Conservation (phyloP, 1,140 invertebrate species). For the Pteromalus puparum region DNA sequence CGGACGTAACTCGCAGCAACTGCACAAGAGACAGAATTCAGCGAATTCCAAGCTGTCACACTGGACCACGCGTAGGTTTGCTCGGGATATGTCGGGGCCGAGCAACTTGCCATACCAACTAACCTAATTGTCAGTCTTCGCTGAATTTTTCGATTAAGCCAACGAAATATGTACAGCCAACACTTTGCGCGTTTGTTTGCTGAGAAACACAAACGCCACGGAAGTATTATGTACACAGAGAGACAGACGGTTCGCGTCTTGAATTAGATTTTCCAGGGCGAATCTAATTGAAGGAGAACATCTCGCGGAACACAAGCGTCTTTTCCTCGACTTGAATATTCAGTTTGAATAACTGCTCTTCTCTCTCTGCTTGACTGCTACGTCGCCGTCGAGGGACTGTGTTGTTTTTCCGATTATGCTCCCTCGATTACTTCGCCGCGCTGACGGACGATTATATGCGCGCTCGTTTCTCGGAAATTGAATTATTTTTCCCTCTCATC, state of each 20-base stretch:
- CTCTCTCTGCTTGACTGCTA: not conserved
- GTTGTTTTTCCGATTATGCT: slow-evolving; percentile 38
- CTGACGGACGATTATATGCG: not conserved
- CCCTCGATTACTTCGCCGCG: slow-evolving; percentile 10
- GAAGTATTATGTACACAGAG: no score
- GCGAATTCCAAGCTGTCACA: slow-evolving; percentile 3
- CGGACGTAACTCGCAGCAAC: not conserved
- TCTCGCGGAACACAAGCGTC: slow-evolving; percentile 7
- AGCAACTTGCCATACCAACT: no score
- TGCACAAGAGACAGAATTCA: not conserved
- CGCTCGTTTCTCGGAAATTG: not conserved
- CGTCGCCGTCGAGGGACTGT: not conserved
- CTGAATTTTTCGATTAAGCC: not conserved
- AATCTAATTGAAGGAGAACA: slow-evolving; percentile 28
- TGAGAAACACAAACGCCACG: slow-evolving; percentile 15
- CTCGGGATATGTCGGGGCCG: no score
- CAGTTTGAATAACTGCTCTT: slow-evolving; percentile 26
- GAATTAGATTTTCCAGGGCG: slow-evolving; percentile 39
- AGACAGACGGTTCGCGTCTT: not conserved
- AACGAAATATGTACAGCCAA: not conserved
- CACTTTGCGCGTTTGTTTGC: no score
- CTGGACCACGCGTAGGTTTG: not conserved
- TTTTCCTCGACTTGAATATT: slow-evolving; percentile 40
- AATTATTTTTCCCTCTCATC: not conserved
- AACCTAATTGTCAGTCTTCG: not conserved